A percentile compares a stretch with the other conserved stretches of the same genome.
phyloP scores from a whole-genome alignment of 2,113 vertebrate genomes.

The Aythya baeri region DNA sequence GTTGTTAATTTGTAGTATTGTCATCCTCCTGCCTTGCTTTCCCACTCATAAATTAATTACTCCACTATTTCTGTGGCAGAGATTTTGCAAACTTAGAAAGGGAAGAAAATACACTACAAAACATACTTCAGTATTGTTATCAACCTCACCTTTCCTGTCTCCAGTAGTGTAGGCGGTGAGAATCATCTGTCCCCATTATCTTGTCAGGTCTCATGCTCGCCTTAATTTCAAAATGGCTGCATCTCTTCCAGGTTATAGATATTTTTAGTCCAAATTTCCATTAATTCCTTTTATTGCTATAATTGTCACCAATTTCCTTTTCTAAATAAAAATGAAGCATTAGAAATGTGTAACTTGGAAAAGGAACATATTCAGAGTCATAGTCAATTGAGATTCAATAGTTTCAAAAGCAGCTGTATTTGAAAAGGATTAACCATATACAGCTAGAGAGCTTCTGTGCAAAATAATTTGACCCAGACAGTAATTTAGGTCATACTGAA shows the following conservation, averaged over 20 bases:
- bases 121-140: background rate
- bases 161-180: constrained; percentile 1
- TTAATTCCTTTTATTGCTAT: constrained; percentile 26
- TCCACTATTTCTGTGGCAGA: background rate
- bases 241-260: constrained; percentile 7
- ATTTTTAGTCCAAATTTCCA: constrained; percentile 27
- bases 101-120: constrained; percentile 4
- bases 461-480: constrained; percentile 22
- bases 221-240: constrained; percentile 50
- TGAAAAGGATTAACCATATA: background rate
- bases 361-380: background rate
- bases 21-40: background rate
- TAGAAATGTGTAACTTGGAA: background rate
- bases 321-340: constrained; percentile 9
- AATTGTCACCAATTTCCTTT: background rate
- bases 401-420: constrained; percentile 3
- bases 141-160: background rate
- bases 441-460: background rate
- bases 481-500: background rate
- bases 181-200: constrained; percentile 21
- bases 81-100: background rate
- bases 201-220: constrained; percentile 8
- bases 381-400: background rate
- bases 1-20: background rate
- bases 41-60: background rate